Base-by-base conservation (phyloP, 2,797 vertebrate genomes). In the Melanotaenia pygmaea region DNA sequence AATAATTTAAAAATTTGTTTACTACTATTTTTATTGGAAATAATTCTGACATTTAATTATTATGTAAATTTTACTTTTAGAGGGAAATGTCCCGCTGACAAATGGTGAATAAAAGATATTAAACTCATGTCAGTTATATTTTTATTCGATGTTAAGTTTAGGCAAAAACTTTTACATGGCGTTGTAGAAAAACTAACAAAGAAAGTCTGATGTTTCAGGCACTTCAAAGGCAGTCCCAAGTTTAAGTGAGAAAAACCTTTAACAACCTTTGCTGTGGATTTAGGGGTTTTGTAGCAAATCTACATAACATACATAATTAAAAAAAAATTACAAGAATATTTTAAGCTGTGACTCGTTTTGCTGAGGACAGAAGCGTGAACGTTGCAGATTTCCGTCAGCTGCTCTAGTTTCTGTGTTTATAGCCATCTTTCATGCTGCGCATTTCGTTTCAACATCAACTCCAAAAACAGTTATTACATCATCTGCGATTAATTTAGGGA, bases 401-500 rank as follows among this genome's bases (percentile, higher is more conserved):
- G 50, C 16, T 62, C 28, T 22, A 7, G 59, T 82, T 70, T 20
- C 6, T 45, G 24, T 58, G 28, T 63, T 38, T 34, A 2, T 16
- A 35, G 13, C 24, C 20, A 0, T 59, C 50, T 72, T 63, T 71
- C 26, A 34, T 65, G 69, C 64, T 74, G 72, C 53, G 5, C 63
- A 61, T 82, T 86, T 83, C 38, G 35, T 64, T 89, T 70, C 38
- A 71, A 69, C 50, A 12, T 70, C 26, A 51, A 38, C 67, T 34
- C 80, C 77, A 83, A 82, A 65, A 54, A 24, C 34, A 38, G 87
- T 77, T 74, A 60, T 77, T 85, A 79, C 87, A 88, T 86, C 83
- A 85, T 51, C 70, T 92, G 77, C 78, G 81, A 89, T 94, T 94
- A 88, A 92, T 89, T 86, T 80, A 79, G 82, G 86, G 89, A 91